These are phyloP conservation scores for Bombus sylvicola DNA, from an alignment of 1,140 invertebrate genomes.

Conservation along the genomic window DNA sequence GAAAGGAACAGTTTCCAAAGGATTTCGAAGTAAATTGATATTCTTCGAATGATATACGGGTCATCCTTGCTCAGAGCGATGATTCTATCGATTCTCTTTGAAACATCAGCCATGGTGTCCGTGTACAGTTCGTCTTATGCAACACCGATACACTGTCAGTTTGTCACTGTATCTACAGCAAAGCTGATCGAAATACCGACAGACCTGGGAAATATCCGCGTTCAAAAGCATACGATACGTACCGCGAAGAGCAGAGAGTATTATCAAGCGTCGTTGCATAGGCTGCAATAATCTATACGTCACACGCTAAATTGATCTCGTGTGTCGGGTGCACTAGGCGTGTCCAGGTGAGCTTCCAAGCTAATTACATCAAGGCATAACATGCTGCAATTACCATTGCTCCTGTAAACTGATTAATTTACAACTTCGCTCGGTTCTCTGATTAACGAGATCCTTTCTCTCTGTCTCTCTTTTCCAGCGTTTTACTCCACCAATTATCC, in stretches of 20 bases:
- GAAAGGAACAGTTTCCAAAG: too few relatives aligned
- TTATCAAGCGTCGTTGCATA: not conserved
- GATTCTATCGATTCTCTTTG: not conserved
- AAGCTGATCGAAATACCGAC: not conserved
- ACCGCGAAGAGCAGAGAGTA: not conserved
- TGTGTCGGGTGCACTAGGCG: not conserved
- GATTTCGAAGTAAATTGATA: not conserved
- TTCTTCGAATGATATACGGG: too few relatives aligned
- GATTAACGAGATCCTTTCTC: not conserved
- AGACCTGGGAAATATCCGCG: not conserved
- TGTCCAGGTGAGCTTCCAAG: not conserved
- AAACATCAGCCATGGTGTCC: not conserved
- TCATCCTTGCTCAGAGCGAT: too few relatives aligned
- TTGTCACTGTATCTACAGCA: not conserved
- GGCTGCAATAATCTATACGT: not conserved
- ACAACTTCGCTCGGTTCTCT: not conserved
- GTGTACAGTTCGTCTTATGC: not conserved
- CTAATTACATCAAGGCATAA: slow-evolving; percentile 23
- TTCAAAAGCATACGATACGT: not conserved
- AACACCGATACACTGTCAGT: not conserved
- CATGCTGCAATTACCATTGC: not conserved
- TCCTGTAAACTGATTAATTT: slow-evolving; percentile 8
- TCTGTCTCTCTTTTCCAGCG: not conserved
- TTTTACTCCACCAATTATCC: not conserved
- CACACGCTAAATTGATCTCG: slow-evolving; percentile 6